Evolutionary conservation across 2,888 invertebrate genomes (phyloP).

Genomic region (Andrena chrysosceles): DNA sequence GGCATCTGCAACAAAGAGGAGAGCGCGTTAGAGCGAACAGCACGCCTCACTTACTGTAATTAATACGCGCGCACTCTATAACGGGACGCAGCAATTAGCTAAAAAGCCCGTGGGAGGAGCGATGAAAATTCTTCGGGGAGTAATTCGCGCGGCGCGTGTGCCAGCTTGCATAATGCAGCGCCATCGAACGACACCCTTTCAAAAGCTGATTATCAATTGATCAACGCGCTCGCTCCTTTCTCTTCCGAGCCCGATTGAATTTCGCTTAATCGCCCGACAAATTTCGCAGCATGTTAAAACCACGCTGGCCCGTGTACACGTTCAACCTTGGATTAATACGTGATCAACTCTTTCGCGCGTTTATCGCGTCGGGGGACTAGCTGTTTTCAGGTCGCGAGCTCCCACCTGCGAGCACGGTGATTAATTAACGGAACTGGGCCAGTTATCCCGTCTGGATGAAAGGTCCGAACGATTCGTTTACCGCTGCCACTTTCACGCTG

Average conservation of each 20-base stretch:
- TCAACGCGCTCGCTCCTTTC: background rate
- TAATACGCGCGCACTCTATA: slow-evolving; percentile 33
- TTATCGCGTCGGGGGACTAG: slow-evolving; percentile 1
- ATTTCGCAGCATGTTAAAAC: background rate
- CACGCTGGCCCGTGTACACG: background rate
- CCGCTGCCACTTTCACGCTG: background rate
- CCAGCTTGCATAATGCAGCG: background rate
- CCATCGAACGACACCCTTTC: slow-evolving; percentile 12
- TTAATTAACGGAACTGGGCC: slow-evolving; percentile 5
- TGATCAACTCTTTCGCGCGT: slow-evolving; percentile 1
- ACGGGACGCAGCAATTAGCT: slow-evolving; percentile 40
- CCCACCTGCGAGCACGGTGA: slow-evolving; percentile 1
- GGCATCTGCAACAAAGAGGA: slow-evolving; percentile 51
- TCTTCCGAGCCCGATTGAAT: slow-evolving; percentile 11
- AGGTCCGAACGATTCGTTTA: background rate
- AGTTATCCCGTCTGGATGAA: background rate
- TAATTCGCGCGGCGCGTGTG: background rate
- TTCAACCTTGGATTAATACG: slow-evolving; percentile 2
- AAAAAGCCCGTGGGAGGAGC: slow-evolving; percentile 25
- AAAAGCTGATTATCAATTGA: slow-evolving; percentile 7
- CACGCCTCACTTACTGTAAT: slow-evolving; percentile 47
- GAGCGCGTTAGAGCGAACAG: slow-evolving; percentile 7
- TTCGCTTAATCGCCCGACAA: background rate
- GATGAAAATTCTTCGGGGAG: background rate
- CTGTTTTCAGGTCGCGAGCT: background rate